Percentiles rank a stretch among this genome's conserved stretches.
These are phyloP conservation scores for Turdus rufiventris DNA, from an alignment of 2,113 vertebrate genomes.

Conservation along the genomic window DNA sequence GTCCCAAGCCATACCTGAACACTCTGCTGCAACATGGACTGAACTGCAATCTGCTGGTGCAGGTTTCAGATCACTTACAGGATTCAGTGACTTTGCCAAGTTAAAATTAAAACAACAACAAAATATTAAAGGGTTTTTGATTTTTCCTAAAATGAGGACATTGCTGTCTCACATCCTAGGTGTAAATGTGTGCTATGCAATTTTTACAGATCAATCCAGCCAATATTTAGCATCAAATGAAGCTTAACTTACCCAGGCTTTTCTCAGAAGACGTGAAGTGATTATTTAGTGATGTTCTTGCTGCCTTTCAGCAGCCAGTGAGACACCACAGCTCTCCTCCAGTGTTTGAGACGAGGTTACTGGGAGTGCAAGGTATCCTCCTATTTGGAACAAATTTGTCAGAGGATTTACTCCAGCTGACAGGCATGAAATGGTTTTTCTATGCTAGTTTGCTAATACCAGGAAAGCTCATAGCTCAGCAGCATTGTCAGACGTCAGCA, in stretches of 20 bases:
- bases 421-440: slow-evolving; percentile 30
- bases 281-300: background rate
- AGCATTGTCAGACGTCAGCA: background rate
- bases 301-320: background rate
- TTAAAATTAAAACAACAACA: background rate
- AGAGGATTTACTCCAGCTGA: background rate
- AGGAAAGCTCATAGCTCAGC: background rate
- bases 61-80: background rate
- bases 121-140: background rate
- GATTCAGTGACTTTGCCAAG: background rate
- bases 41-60: background rate
- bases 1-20: background rate
- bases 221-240: background rate
- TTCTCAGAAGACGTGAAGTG: background rate
- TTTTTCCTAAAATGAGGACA: background rate
- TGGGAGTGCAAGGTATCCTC: background rate
- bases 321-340: background rate
- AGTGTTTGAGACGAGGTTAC: background rate
- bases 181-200: background rate
- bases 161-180: accelerated
- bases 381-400: background rate
- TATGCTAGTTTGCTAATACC: background rate
- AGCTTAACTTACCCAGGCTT: background rate
- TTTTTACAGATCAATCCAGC: background rate
- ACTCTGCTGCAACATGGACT: background rate